Percentiles rank a stretch among this genome's conserved stretches.
These are phyloP conservation scores for Diarsia rubi DNA, from an alignment of 2,888 invertebrate genomes.

Conservation along the genomic window DNA sequence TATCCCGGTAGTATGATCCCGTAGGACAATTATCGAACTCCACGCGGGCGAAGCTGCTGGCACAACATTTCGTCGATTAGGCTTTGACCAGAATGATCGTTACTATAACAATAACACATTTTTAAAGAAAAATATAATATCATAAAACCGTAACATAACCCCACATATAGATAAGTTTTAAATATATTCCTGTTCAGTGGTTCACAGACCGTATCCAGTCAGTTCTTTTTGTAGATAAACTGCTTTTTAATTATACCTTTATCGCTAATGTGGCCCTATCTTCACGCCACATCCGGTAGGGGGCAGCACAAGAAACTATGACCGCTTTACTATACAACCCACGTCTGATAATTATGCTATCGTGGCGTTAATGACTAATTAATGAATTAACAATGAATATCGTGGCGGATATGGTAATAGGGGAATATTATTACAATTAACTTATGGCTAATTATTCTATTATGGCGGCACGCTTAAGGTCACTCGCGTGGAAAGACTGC, in stretches of 20 bases:
- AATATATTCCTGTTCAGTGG: slow-evolving; percentile 13
- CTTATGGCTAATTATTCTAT: slow-evolving; percentile 38
- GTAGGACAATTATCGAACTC: no score
- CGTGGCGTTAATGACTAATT: slow-evolving; percentile 52
- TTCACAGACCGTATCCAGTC: slow-evolving; percentile 31
- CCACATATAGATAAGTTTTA: not conserved
- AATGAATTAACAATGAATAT: slow-evolving; percentile 59
- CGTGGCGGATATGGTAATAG: slow-evolving; percentile 36
- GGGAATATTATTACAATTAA: slow-evolving; percentile 46
- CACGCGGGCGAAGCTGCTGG: no score
- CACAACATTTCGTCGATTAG: not conserved
- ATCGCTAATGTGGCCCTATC: slow-evolving; percentile 55
- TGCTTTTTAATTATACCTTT: slow-evolving; percentile 54
- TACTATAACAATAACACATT: not conserved
- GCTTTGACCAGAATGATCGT: not conserved
- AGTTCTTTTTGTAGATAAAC: slow-evolving; percentile 51
- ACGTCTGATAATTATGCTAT: slow-evolving; percentile 45
- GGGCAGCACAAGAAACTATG: slow-evolving; percentile 39
- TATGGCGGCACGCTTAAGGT: slow-evolving; percentile 10
- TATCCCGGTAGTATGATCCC: no score
- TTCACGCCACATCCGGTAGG: slow-evolving; percentile 48
- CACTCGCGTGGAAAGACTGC: not conserved
- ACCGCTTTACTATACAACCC: slow-evolving; percentile 24
- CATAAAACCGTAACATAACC: not conserved
- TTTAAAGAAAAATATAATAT: not conserved